These are phyloP conservation scores for Drosophila anomalata DNA, from an alignment of 2,888 invertebrate species.

Conservation along the genomic window DNA sequence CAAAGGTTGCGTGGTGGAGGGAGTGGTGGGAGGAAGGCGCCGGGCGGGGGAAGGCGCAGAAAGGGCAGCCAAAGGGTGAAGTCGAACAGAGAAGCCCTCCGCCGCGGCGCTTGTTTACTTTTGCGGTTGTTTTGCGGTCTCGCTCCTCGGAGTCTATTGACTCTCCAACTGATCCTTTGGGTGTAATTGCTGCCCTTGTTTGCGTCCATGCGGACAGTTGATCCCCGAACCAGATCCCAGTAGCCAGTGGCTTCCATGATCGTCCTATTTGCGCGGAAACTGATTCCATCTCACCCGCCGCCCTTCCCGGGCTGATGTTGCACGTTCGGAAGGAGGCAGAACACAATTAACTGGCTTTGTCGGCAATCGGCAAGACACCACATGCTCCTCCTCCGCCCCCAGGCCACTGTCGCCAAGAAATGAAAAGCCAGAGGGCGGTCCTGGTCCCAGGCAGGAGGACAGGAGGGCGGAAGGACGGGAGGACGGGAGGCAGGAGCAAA, in stretches of 20 bases:
- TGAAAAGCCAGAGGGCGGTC: constrained; percentile 31
- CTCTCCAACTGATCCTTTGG: constrained; percentile 82
- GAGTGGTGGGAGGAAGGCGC: constrained; percentile 26
- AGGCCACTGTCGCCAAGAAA: constrained; percentile 33
- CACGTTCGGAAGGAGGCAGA: constrained; percentile 1
- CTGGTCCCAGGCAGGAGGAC: constrained; percentile 8
- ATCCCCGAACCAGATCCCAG: no score
- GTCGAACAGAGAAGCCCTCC: constrained; percentile 32
- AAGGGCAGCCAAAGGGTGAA: constrained; percentile 43
- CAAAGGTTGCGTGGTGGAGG: constrained; percentile 69
- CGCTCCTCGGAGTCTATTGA: constrained; percentile 72
- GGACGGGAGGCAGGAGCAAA: constrained; percentile 28
- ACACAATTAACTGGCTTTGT: constrained; percentile 35
- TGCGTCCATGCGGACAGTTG: constrained; percentile 40
- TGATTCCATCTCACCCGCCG: no score
- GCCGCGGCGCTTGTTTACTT: constrained; percentile 59
- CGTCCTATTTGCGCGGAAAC: no score
- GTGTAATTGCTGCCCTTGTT: constrained; percentile 79
- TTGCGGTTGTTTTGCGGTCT: constrained; percentile 76
- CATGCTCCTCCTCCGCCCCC: constrained; percentile 5
- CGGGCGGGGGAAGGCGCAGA: constrained; percentile 20
- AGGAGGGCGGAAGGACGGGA: constrained; percentile 6
- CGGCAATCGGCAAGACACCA: constrained; percentile 5
- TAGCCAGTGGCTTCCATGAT: no score
- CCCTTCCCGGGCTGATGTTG: no score